Evolutionary conservation across 2,888 invertebrate genomes (phyloP).

Genomic region (Trissonchulus latispiculum): DNA sequence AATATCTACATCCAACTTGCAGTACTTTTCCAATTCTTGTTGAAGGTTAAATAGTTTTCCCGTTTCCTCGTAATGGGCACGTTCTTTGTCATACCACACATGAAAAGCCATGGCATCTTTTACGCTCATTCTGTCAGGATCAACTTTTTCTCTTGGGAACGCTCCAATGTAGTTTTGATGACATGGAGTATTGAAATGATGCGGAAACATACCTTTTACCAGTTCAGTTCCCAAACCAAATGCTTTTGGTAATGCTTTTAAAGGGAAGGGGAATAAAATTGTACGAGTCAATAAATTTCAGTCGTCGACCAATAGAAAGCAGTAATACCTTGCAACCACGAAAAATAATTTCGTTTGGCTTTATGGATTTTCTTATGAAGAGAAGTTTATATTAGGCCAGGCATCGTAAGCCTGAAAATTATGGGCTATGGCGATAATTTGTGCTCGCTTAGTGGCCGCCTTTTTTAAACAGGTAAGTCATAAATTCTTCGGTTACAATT

Average conservation of each 20-base stretch:
- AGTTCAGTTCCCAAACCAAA: constrained; percentile 9
- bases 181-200: constrained; percentile 19
- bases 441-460: too few relatives aligned
- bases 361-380: not conserved
- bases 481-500: not conserved
- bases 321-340: constrained; percentile 18
- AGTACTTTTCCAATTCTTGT: constrained; percentile 28
- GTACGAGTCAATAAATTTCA: constrained; percentile 18
- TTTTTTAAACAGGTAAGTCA: not conserved
- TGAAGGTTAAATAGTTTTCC: constrained; percentile 27
- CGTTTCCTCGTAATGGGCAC: constrained; percentile 1
- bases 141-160: constrained; percentile 17
- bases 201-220: constrained; percentile 17
- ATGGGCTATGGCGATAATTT: constrained; percentile 21
- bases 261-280: constrained; percentile 20
- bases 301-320: not conserved
- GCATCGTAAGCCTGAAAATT: constrained; percentile 23
- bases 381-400: constrained; percentile 20
- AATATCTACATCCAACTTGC: constrained; percentile 27
- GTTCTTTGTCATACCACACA: not conserved
- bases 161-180: not conserved
- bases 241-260: constrained; percentile 16
- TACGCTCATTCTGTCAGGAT: not conserved
- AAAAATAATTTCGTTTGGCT: not conserved
- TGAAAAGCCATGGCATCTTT: not conserved